phyloP scores from a whole-genome alignment of 2,888 invertebrate genomes.

The Gonocerus acuteangulatus region DNA sequence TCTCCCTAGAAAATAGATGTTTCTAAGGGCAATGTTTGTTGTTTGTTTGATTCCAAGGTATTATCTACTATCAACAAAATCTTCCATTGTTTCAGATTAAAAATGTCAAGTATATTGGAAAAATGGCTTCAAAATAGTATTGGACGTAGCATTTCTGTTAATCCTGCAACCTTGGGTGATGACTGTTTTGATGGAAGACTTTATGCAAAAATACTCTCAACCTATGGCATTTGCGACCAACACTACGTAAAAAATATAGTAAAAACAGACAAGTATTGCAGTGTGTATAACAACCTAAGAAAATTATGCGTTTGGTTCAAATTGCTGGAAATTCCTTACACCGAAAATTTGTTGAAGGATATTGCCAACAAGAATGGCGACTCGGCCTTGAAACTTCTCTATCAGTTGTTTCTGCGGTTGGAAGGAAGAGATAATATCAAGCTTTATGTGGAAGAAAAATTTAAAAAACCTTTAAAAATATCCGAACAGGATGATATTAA shows the following conservation, averaged over 20 bases:
- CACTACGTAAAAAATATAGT: neutral
- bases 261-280: neutral
- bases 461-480: too few species aligned
- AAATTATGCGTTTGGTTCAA: conserved; percentile 30
- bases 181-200: conserved; percentile 19
- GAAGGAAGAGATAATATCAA: conserved; percentile 28
- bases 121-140: conserved; percentile 4
- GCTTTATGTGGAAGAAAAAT: too few species aligned
- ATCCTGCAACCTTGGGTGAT: conserved; percentile 2
- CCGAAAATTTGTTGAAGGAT: conserved; percentile 23
- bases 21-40: too few species aligned
- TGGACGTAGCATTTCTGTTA: neutral
- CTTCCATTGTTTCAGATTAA: neutral
- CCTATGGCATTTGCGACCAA: conserved; percentile 4
- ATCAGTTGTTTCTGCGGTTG: conserved; percentile 32
- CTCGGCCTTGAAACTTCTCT: conserved; percentile 29
- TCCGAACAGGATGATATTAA: conserved; percentile 17
- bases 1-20: too few species aligned
- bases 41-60: too few species aligned
- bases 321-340: conserved; percentile 28
- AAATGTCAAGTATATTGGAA: conserved; percentile 4
- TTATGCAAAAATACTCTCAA: conserved; percentile 7
- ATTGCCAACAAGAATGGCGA: conserved; percentile 25
- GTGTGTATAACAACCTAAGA: conserved; percentile 27
- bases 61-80: too few species aligned